A percentile compares a stretch with the other conserved stretches of the same genome.
Conservation (phyloP, 2,888 invertebrate species). For the Diplazon laetatorius region DNA sequence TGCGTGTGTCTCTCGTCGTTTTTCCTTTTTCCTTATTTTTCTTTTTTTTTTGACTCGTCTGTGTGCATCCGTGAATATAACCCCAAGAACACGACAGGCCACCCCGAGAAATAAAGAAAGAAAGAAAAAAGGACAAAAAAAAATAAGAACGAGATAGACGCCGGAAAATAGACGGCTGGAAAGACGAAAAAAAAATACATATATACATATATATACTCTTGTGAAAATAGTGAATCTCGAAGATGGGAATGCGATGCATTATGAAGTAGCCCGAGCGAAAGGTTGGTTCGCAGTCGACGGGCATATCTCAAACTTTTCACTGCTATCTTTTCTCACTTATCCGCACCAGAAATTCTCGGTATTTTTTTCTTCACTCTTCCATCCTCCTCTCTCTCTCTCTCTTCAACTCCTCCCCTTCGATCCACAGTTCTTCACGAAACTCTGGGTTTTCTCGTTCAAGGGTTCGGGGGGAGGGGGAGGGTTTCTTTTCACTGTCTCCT, state of each 20-base stretch:
- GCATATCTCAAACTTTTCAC: conserved; percentile 41
- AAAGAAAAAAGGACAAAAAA: conserved; percentile 62
- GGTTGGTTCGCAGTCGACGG: conserved; percentile 20
- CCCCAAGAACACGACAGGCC: no score
- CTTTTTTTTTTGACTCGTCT: background rate
- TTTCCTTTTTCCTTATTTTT: no score
- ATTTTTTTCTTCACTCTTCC: background rate
- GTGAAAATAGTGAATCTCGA: conserved; percentile 5
- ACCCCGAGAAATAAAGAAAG: no score
- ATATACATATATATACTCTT: no score
- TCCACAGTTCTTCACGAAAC: conserved; percentile 6
- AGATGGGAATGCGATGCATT: conserved; percentile 67
- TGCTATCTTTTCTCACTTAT: conserved; percentile 18
- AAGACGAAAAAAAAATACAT: conserved; percentile 14
- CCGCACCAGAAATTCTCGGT: conserved; percentile 11
- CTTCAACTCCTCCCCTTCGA: conserved; percentile 8
- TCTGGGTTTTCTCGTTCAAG: conserved; percentile 22
- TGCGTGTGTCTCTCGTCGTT: conserved; percentile 12
- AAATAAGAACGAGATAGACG: conserved; percentile 48
- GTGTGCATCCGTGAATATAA: conserved; percentile 47
- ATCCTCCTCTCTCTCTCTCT: conserved; percentile 30
- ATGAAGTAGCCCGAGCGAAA: conserved; percentile 64
- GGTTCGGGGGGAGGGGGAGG: no score
- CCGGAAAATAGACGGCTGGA: conserved; percentile 1
- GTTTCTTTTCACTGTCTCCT: conserved; percentile 35